Evolutionary conservation across 2,797 vertebrate genomes (phyloP), one percentile per base, ranked within the genome.

Genomic region (Hydrophis major): DNA sequence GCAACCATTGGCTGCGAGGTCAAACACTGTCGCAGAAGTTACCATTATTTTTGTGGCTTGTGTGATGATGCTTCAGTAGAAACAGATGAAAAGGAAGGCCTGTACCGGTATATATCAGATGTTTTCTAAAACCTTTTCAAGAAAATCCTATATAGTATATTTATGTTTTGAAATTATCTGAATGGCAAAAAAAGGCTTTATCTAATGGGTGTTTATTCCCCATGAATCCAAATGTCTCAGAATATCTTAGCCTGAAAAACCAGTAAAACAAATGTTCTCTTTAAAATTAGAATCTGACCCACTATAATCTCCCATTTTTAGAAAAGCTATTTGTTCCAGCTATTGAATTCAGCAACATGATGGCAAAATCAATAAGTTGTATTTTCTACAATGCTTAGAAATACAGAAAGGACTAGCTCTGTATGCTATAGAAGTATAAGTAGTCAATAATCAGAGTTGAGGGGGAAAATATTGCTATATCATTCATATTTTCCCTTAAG

Each of bases 1-100:
- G 97, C 98, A 88, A 98, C 97, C 0, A 97, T 98, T 96, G 97
- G 97, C 32, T 98, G 97, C 0, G 97, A 98, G 28, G 53, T 96
- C 55, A 94, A 93, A 74, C 1, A 47, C 14, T 98, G 97, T 90
- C 57, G 42, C 66, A 93, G 95, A 66, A 97, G 94, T 53, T 98
- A 97, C 88, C 98, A 98, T 96, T 98, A 96, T 94, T 97, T 97
- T 95, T 98, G 97, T 22, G 97, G 97, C 0, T 95, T 96, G 91
- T 92, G 94, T 1, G 97, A 97, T 0, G 86, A 96, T 0, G 96
- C 97, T 0, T 91, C 97, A 8, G 93, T 95, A 88, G 94, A 97
- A 89, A 94, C 89, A 0, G 96, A 97, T 90, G 88, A 91, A 93
- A 3, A 1, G 3, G 55, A 78, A 2, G 97, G 97, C 92, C 32